Conservation (phyloP, 2,797 vertebrate genomes). For the Chelon labrosus region DNA sequence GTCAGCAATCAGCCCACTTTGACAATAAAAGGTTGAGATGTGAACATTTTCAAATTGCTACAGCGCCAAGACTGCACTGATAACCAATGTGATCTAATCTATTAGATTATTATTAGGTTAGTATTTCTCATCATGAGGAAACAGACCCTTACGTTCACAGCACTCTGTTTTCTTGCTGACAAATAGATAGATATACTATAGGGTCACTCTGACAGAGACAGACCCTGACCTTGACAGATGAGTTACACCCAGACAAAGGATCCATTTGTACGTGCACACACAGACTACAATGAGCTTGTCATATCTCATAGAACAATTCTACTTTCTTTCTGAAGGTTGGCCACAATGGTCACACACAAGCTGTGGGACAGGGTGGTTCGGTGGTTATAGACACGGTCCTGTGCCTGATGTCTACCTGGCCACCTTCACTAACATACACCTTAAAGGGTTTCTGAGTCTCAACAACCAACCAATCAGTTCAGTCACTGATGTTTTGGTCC, state of each 20-base stretch:
- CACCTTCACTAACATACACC: not conserved
- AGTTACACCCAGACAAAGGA: not conserved
- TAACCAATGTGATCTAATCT: not conserved
- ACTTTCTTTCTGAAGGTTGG: not conserved
- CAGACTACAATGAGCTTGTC: not conserved
- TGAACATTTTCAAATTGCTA: not conserved
- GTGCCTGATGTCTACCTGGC: not conserved
- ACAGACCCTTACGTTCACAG: not conserved
- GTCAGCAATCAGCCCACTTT: not conserved
- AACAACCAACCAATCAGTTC: slow-evolving; percentile 3
- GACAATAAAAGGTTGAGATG: not conserved
- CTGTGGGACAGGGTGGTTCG: not conserved
- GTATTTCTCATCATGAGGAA: not conserved
- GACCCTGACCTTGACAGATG: not conserved
- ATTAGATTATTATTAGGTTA: too few species aligned
- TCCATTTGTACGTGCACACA: not conserved
- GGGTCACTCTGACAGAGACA: not conserved
- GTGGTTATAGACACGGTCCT: not conserved
- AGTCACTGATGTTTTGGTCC: slow-evolving; percentile 6
- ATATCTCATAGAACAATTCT: not conserved
- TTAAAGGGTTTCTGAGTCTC: slow-evolving; percentile 1
- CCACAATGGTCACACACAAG: not conserved
- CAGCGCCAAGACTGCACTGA: not conserved
- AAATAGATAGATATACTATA: not conserved
- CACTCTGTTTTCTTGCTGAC: not conserved